Evolutionary conservation across 2,888 invertebrate genomes (phyloP), one percentile per base, ranked within the genome.

Genomic region (Acrobasis suavella): DNA sequence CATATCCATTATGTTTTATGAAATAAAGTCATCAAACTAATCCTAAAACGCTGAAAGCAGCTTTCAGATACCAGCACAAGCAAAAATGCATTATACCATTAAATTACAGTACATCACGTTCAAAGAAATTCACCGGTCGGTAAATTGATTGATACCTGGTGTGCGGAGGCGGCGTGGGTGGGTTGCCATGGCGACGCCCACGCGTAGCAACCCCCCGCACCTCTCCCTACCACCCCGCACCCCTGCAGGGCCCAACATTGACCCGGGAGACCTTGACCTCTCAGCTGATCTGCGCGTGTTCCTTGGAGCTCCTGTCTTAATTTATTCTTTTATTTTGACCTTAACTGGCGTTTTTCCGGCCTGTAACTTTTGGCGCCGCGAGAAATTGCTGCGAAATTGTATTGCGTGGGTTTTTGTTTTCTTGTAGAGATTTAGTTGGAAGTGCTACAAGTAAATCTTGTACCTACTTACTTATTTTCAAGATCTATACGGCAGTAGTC

Each of bases 231-330:
- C 67, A 52, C 63, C 50, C 65, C 63, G 52, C 50, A 56, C 66
- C 67, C 60, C 63, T 52, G 64, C 64, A 64, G 63, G 65, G 62
- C 64, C 72, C 85, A 83, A 74, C 89, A 85, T 84, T 88, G 90
- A 90, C 89, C 90, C 87, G 85, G 87, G 68, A 81, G 73, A 85
- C 91, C 91, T 91, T 91, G 91, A 91, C 90, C 83, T 78, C 80
- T 67, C 87, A 89, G 88, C 87, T 86, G 90, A 88, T 84, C 77
- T 14, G 73, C 82, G 82, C 85, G 81, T 81, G 81, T 73, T 73
- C 69, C 59, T 37, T 39, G 59, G 16, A 38, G 50, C 59, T 32
- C 32, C 58, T 39, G 15, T 55, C 50, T 58, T 37, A 58, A 58
- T 50, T 58, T 50, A 58, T 58, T 56, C 42, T 22, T 56, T 56